phyloP scores from a whole-genome alignment of 2,888 invertebrate species.

The Priocnemis perturbator region DNA sequence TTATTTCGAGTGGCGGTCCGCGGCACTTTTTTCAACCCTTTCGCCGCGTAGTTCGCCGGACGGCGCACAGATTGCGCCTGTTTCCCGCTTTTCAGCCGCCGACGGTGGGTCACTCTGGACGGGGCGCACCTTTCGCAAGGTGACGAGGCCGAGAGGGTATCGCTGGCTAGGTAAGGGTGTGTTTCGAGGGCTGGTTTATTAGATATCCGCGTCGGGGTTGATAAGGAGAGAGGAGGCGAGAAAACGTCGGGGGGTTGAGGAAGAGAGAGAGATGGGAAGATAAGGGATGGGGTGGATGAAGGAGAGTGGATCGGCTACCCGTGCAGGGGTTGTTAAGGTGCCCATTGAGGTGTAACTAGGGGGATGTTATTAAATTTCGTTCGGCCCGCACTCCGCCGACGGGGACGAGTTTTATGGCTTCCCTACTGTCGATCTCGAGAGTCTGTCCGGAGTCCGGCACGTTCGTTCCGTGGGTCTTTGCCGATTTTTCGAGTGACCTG shows the following conservation, averaged over 20 bases:
- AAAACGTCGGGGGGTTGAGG: slow-evolving; percentile 5
- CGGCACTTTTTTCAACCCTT: slow-evolving; percentile 67
- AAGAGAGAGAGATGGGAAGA: slow-evolving; percentile 29
- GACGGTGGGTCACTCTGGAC: slow-evolving; percentile 57
- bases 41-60: slow-evolving; percentile 62
- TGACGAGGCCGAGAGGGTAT: slow-evolving; percentile 44
- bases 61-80: slow-evolving; percentile 69
- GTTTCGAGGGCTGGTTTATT: slow-evolving; percentile 71
- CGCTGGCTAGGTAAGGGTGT: slow-evolving; percentile 58
- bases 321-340: slow-evolving; percentile 74
- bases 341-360: slow-evolving; percentile 76
- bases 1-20: slow-evolving; percentile 45
- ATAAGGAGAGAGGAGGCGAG: slow-evolving; percentile 45
- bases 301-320: slow-evolving; percentile 52
- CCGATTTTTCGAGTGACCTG: slow-evolving; percentile 7
- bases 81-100: slow-evolving; percentile 59
- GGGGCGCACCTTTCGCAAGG: slow-evolving; percentile 40
- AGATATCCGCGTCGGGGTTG: slow-evolving; percentile 67
- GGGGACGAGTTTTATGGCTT: slow-evolving; percentile 71
- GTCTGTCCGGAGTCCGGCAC: slow-evolving; percentile 50
- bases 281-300: slow-evolving; percentile 37
- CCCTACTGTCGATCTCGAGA: slow-evolving; percentile 50
- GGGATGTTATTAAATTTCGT: slow-evolving; percentile 76
- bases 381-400: slow-evolving; percentile 69
- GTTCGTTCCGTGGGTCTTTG: background rate